Percentiles rank a stretch among this genome's conserved stretches.
Evolutionary conservation across 2,113 vertebrate genomes (phyloP).

Genomic region (Rhadina sibilatrix): DNA sequence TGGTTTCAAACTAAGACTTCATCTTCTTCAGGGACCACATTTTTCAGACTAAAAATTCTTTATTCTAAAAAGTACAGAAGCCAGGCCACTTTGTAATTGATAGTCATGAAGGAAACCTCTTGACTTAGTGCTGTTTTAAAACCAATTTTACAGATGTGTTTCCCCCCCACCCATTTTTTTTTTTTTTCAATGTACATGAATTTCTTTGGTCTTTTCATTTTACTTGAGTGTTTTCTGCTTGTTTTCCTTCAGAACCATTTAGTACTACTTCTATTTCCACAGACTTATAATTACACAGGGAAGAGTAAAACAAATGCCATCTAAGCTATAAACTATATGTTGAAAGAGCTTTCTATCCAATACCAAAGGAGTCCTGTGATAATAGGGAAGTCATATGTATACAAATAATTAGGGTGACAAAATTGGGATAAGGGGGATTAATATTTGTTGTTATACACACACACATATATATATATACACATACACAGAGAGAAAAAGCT

Average conservation of each 20-base stretch:
- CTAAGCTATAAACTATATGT: background rate
- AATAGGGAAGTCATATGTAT: background rate
- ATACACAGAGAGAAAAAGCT: background rate
- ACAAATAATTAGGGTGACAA: background rate
- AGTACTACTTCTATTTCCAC: background rate
- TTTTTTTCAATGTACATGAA: background rate
- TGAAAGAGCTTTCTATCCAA: background rate
- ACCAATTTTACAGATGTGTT: background rate
- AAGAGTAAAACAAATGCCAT: constrained; percentile 31
- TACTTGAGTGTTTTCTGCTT: background rate
- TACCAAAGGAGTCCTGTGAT: background rate
- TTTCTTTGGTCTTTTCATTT: background rate
- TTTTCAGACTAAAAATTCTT: background rate
- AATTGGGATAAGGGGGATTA: background rate
- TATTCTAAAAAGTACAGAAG: background rate
- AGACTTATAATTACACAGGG: constrained; percentile 14
- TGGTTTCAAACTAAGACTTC: background rate
- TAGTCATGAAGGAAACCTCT: background rate
- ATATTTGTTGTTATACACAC: background rate
- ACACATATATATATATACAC: background rate
- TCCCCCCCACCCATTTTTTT: accelerated
- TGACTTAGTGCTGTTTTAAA: background rate
- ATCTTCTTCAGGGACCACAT: background rate
- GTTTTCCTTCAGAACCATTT: constrained; percentile 3
- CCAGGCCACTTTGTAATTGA: background rate